Percentiles rank a stretch among this genome's conserved stretches.
Evolutionary conservation across 2,797 vertebrate genomes (phyloP).

Genomic region (Smutsia temminckii): DNA sequence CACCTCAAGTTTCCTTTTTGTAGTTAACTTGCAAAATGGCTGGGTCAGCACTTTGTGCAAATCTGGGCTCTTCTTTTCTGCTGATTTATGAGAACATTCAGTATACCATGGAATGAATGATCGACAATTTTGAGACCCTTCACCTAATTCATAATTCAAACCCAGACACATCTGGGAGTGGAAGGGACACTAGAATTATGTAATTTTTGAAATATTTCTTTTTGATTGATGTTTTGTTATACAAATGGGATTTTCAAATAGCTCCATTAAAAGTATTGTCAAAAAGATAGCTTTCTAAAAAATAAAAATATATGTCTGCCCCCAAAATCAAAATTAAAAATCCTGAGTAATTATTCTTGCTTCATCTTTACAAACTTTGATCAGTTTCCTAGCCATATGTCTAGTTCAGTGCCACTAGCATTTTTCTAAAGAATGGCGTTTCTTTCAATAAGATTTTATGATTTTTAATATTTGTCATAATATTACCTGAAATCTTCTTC

Average conservation of each 20-base stretch:
- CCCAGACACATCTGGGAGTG: neutral
- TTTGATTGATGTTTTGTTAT: neutral
- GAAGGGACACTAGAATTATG: neutral
- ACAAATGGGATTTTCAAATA: neutral
- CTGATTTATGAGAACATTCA: neutral
- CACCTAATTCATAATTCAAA: neutral
- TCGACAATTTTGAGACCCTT: neutral
- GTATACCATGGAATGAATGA: neutral
- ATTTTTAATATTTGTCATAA: neutral
- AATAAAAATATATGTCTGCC: neutral
- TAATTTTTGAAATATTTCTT: neutral
- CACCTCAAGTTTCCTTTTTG: neutral
- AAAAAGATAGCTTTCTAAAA: neutral
- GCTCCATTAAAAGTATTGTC: neutral
- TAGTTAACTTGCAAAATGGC: neutral
- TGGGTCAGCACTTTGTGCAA: neutral
- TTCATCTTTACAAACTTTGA: neutral
- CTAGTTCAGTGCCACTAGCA: neutral
- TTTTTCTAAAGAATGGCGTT: neutral
- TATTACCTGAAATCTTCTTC: neutral
- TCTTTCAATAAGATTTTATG: neutral
- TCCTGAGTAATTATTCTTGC: neutral
- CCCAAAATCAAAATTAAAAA: neutral
- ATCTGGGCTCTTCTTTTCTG: neutral
- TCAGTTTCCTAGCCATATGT: neutral